phyloP scores from a whole-genome alignment of 2,797 vertebrate genomes.

The Ptychobarbus kaznakovi region DNA sequence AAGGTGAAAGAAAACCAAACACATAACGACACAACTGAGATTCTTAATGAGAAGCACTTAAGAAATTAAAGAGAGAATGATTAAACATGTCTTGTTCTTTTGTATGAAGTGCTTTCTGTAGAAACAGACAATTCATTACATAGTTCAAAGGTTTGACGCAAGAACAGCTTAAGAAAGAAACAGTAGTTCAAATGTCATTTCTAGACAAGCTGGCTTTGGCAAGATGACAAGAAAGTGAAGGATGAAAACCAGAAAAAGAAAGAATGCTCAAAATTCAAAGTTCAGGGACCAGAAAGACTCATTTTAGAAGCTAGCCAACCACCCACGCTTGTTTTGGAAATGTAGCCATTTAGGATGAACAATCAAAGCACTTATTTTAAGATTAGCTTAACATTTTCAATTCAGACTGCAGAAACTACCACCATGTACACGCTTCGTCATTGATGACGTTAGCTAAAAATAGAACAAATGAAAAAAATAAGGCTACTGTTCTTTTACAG shows the following conservation, averaged over 20 bases:
- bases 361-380: background rate
- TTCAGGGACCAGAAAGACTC: background rate
- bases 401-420: background rate
- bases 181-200: background rate
- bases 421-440: background rate
- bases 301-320: background rate
- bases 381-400: background rate
- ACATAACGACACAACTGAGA: background rate
- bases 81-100: background rate
- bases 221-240: background rate
- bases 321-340: constrained; percentile 4
- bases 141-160: background rate
- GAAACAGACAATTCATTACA: too few species aligned
- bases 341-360: background rate
- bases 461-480: background rate
- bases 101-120: background rate
- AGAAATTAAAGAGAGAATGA: background rate
- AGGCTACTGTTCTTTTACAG: background rate
- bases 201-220: constrained; percentile 4
- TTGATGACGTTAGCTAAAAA: background rate
- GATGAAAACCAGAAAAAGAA: constrained; percentile 20
- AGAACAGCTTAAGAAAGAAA: background rate
- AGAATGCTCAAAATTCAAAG: constrained; percentile 4
- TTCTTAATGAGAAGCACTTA: background rate
- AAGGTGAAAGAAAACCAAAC: constrained; percentile 19